Base-by-base conservation (phyloP, 2,888 invertebrate genomes). In the Patella pellucida region DNA sequence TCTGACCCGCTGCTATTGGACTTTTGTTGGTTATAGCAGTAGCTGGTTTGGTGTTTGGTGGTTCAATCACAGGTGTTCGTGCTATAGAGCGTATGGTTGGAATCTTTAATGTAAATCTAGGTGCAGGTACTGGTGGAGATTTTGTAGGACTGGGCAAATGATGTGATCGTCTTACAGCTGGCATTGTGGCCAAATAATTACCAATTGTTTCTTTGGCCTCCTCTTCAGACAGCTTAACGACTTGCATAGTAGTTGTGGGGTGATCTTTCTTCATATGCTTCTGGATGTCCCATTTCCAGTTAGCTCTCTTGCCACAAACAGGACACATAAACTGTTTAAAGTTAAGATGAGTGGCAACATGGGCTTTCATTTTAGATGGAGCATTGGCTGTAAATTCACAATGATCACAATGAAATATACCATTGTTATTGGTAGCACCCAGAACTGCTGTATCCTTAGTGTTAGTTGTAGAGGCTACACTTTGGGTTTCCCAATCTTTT, bases 261-360 rank as follows among this genome's bases (percentile, higher is more conserved):
- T 89, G 90, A 52, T 85, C 86, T 71, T 82, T 83, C 52, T 83
- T 79, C 71, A 90, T 88, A 76, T 90, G 90, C 74, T 89, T 90
- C 9, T 87, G 83, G 14, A 89, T 85, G 76, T 89, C 90, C 89
- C 89, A 90, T 72, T 87, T 86, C 89, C 89, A 89, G 81, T 90
- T 90, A 69, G 89, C 87, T 51, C 90, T 77, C 52, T 86, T 83
- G 3, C 90, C 89, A 84, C 90, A 90, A 15, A 85, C 78, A 7
- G 89, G 86, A 79, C 90, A 90, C 82, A 87, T 87, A 76, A 87
- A 90, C 62, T 85, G 82, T 78, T 89, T 89, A 50, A 90, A 79
- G 74, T 90, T 89, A 71, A 85, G 85, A 73, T 90, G 90, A 4
- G 87, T 87, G 19, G 87, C 87, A 73, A 89, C 83, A 81, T 90